Percentiles rank a stretch among this genome's conserved stretches.
Evolutionary conservation across 2,888 invertebrate genomes (phyloP).

Genomic region (Physocephala rufipes): DNA sequence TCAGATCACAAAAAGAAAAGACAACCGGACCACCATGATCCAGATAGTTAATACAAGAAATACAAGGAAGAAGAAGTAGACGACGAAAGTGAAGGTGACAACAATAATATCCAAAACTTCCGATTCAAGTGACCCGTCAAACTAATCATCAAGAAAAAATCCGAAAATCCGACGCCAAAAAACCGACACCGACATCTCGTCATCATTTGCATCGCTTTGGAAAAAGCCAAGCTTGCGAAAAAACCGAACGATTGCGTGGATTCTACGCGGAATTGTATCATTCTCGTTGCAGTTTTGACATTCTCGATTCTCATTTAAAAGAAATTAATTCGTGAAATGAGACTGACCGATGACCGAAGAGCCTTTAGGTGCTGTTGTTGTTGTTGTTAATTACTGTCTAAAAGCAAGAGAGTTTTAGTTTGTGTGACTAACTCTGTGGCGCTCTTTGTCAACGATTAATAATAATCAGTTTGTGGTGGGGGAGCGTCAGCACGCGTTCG

Average conservation of each 20-base stretch:
- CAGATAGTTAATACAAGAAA: not conserved
- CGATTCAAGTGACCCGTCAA: slow-evolving; percentile 8
- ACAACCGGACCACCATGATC: not conserved
- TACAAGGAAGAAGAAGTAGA: not conserved
- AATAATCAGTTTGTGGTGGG: not conserved
- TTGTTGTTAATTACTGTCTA: slow-evolving; percentile 30
- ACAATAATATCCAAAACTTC: not conserved
- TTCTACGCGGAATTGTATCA: not conserved
- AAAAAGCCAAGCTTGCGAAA: not conserved
- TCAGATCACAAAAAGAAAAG: not conserved
- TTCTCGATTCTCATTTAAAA: not conserved
- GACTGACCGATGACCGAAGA: slow-evolving; percentile 35
- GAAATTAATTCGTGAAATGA: slow-evolving; percentile 34
- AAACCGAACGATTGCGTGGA: not conserved
- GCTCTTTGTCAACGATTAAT: not conserved
- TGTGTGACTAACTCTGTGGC: slow-evolving; percentile 39
- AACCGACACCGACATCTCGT: not conserved
- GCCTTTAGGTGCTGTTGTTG: not conserved
- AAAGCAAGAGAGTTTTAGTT: slow-evolving; percentile 32
- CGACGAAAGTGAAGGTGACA: not conserved
- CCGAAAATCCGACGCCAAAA: not conserved
- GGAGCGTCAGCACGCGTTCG: not conserved
- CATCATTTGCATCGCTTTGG: not conserved
- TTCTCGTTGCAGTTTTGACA: not conserved
- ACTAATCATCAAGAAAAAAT: not conserved